Evolutionary conservation across 2,113 vertebrate species (phyloP).

Genomic region (Serilophus lunatus): DNA sequence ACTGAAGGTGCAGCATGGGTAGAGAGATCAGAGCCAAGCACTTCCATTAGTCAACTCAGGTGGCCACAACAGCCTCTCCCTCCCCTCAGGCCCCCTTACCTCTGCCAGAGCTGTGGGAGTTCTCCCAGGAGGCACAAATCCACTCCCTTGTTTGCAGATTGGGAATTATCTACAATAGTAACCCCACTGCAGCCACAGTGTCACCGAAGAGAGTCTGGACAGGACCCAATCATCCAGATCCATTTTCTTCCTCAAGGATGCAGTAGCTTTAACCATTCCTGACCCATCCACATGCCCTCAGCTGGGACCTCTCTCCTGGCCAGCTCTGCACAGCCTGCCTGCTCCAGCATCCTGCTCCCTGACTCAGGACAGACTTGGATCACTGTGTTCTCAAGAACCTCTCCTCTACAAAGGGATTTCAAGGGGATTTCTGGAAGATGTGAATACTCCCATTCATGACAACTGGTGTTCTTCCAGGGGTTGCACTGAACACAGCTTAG

Average conservation of each 20-base stretch:
- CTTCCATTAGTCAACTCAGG: neutral
- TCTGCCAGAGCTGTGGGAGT: neutral
- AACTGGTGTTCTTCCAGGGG: neutral
- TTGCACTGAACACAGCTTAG: neutral
- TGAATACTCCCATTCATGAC: neutral
- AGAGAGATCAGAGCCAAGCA: neutral
- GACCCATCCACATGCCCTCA: accelerated
- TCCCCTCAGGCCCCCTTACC: neutral
- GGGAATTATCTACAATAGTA: neutral
- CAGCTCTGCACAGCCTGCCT: neutral
- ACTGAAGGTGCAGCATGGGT: neutral
- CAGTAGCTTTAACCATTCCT: neutral
- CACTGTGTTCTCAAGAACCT: neutral
- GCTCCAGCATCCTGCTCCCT: neutral
- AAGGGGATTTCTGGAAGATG: neutral
- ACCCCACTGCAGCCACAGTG: neutral
- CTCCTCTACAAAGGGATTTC: neutral
- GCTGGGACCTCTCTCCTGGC: neutral
- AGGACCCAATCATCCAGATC: neutral
- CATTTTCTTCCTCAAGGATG: neutral
- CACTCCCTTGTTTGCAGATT: neutral
- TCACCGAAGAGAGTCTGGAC: neutral
- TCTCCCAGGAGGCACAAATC: neutral
- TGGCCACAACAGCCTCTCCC: neutral
- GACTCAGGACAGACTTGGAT: accelerated